Conservation (phyloP, 2,888 invertebrate species). For the Acanthosepion pharaonis region DNA sequence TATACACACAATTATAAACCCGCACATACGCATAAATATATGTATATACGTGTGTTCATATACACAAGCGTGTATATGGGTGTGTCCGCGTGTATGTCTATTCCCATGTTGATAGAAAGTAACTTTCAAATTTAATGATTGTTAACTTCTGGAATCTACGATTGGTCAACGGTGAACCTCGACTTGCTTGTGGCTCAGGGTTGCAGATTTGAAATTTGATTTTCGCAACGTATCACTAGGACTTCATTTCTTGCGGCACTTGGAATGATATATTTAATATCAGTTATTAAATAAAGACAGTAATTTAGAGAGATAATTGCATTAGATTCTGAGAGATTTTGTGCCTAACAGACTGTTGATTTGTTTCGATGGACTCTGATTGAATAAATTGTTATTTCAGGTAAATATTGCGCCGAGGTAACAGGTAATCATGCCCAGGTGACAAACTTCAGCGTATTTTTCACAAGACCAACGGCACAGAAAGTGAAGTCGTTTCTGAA, state of each 20-base stretch:
- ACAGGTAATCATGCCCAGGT: neutral
- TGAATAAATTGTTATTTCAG: neutral
- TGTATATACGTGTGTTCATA: neutral
- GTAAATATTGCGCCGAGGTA: neutral
- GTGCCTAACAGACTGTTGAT: neutral
- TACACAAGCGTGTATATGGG: neutral
- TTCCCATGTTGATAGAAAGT: neutral
- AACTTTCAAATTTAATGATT: neutral
- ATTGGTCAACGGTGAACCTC: neutral
- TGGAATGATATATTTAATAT: neutral
- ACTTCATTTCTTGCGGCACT: neutral
- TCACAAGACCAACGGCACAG: neutral
- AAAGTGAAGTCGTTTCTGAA: neutral
- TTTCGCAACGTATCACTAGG: slow-evolving; percentile 20
- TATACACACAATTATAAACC: no score
- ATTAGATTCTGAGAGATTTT: neutral
- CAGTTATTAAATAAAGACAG: neutral
- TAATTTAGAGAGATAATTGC: neutral
- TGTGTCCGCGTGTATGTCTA: neutral
- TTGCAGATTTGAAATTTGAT: slow-evolving; percentile 1
- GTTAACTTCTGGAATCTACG: neutral
- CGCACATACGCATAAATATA: no score
- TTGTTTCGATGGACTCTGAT: slow-evolving; percentile 18
- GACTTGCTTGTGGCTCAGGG: neutral
- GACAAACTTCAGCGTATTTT: neutral